Conservation (phyloP, 2,797 vertebrate genomes). For the Anomalospiza imberbis region DNA sequence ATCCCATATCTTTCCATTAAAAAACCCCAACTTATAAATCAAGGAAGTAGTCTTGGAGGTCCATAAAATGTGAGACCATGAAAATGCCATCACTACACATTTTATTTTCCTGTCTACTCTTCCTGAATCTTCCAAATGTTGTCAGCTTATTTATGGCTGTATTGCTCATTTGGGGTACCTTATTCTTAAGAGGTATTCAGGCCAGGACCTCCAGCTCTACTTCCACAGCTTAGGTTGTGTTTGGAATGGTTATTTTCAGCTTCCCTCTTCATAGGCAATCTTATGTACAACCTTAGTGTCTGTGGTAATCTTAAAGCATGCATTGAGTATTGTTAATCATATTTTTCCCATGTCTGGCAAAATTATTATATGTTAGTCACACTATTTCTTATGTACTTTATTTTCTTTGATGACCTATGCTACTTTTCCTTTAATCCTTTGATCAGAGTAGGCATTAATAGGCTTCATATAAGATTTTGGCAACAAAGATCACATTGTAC, state of each 20-base stretch:
- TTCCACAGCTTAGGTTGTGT: not conserved
- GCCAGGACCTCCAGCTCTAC: not conserved
- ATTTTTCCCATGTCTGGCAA: not conserved
- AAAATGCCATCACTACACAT: constrained; percentile 73
- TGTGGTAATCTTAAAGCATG: not conserved
- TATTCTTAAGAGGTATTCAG: constrained; percentile 14
- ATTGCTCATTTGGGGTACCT: constrained; percentile 34
- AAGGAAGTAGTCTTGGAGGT: constrained; percentile 56
- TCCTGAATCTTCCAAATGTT: constrained; percentile 61
- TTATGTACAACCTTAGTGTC: not conserved
- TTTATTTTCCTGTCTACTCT: constrained; percentile 71
- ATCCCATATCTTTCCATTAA: constrained; percentile 40
- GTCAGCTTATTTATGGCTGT: constrained; percentile 57
- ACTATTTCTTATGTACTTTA: not conserved
- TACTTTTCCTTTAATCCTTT: not conserved
- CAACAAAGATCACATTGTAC: constrained; percentile 27
- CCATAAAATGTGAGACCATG: constrained; percentile 69
- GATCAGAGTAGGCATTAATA: constrained; percentile 7
- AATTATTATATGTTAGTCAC: not conserved
- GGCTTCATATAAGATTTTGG: constrained; percentile 4
- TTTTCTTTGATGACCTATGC: not conserved
- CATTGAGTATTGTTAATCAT: not conserved
- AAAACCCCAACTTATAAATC: constrained; percentile 52
- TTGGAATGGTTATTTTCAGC: constrained; percentile 6
- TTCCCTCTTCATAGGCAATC: not conserved